phyloP scores from a whole-genome alignment of 2,888 invertebrate genomes.

The Tipula confusa region DNA sequence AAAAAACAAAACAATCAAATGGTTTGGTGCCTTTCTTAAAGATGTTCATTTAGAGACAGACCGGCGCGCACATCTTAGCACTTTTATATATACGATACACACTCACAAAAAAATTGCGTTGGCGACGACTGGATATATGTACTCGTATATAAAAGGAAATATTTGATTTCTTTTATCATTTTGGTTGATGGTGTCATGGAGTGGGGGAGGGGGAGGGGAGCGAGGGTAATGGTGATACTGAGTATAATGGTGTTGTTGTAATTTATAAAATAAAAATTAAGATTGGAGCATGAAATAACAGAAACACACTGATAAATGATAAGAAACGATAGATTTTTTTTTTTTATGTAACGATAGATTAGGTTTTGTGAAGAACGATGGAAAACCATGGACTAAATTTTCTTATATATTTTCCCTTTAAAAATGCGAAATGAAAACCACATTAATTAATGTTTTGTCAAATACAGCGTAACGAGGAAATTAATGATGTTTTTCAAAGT shows the following conservation, averaged over 20 bases:
- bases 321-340: background rate
- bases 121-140: background rate
- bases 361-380: background rate
- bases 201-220: background rate
- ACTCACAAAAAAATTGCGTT: background rate
- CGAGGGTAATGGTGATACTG: background rate
- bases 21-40: background rate
- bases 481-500: background rate
- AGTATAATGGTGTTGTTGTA: background rate
- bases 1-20: constrained; percentile 1
- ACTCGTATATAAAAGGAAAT: background rate
- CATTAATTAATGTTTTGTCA: constrained; percentile 25
- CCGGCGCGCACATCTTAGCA: background rate
- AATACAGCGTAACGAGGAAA: background rate
- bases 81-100: background rate
- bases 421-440: background rate
- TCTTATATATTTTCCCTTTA: background rate
- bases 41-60: background rate
- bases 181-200: background rate
- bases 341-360: background rate
- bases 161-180: background rate
- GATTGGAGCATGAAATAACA: constrained; percentile 9
- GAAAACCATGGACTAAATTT: constrained; percentile 25
- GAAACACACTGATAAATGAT: constrained; percentile 25
- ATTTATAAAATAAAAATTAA: constrained; percentile 12